A percentile compares a stretch with the other conserved stretches of the same genome.
Conservation (phyloP, 92 coral and sea anemone species). For the Montipora capitata region DNA sequence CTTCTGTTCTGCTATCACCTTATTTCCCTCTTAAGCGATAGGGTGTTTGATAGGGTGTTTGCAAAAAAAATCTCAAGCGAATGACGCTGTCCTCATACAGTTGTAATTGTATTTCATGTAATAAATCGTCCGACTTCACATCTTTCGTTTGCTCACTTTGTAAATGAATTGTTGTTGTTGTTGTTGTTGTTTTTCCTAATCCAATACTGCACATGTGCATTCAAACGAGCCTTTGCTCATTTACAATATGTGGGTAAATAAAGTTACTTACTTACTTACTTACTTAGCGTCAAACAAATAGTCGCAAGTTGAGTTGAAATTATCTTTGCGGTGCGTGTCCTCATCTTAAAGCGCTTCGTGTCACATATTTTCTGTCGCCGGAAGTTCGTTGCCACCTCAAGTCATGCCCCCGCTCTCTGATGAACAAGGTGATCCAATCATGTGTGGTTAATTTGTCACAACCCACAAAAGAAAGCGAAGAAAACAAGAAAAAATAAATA, state of each 20-base stretch:
- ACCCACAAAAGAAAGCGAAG: background rate
- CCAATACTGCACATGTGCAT: no score
- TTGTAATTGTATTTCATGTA: no score
- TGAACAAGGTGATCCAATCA: conserved; percentile 12
- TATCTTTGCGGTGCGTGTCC: background rate
- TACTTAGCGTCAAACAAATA: conserved; percentile 8
- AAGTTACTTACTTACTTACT: background rate
- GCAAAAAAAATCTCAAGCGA: no score
- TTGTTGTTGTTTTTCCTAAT: no score
- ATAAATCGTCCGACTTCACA: no score
- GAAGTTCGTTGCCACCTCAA: conserved; percentile 21
- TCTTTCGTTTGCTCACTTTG: no score
- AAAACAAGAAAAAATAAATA: background rate
- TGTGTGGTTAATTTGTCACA: background rate
- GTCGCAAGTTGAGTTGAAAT: background rate
- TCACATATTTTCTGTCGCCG: conserved; percentile 21
- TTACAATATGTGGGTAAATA: no score
- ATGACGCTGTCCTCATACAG: no score
- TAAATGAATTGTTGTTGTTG: no score
- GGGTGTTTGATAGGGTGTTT: no score
- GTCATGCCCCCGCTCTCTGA: conserved; percentile 1
- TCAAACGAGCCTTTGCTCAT: no score
- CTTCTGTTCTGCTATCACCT: background rate
- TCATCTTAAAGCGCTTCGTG: conserved; percentile 31
- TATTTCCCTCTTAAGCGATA: no score